Evolutionary conservation across 2,797 vertebrate genomes (phyloP), one percentile per base, ranked within the genome.

Genomic region (Crypturellus tataupa): DNA sequence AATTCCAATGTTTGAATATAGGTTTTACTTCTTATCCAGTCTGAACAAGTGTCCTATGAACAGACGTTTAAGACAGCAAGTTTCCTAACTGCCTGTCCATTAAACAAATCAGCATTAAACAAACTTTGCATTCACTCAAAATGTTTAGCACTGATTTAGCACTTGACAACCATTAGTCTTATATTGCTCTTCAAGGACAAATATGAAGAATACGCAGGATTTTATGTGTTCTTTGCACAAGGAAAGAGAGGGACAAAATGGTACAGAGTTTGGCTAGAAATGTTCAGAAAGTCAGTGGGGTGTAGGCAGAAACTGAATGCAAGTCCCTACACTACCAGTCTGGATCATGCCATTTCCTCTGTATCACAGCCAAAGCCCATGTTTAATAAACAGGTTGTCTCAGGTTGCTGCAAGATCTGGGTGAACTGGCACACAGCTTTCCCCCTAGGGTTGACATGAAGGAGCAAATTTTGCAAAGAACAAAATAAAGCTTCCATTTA

Each of bases 341-440:
- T 90, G 91, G 87, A 97, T 93, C 68, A 49, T 94, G 77, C 91
- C 93, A 92, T 93, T 96, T 97, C 94, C 92, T 96, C 92, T 94
- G 85, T 87, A 75, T 44, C 81, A 89, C 82, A 95, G 95, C 92
- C 96, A 97, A 91, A 94, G 63, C 8, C 0, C 58, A 73, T 91
- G 93, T 92, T 94, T 96, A 96, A 93, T 90, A 96, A 97, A 95
- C 95, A 97, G 94, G 94, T 88, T 96, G 94, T 96, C 95, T 97
- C 94, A 93, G 93, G 94, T 91, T 97, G 94, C 88, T 96, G 95
- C 92, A 97, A 96, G 91, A 95, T 94, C 82, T 86, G 58, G 87
- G 85, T 95, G 89, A 97, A 96, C 92, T 95, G 92, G 92, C 95
- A 97, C 80, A 94, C 56, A 8, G 3, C 81, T 94, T 95, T 95